phyloP scores from a whole-genome alignment of 37 sponge, comb jelly and placozoan genomes.

The Corticium candelabrum region DNA sequence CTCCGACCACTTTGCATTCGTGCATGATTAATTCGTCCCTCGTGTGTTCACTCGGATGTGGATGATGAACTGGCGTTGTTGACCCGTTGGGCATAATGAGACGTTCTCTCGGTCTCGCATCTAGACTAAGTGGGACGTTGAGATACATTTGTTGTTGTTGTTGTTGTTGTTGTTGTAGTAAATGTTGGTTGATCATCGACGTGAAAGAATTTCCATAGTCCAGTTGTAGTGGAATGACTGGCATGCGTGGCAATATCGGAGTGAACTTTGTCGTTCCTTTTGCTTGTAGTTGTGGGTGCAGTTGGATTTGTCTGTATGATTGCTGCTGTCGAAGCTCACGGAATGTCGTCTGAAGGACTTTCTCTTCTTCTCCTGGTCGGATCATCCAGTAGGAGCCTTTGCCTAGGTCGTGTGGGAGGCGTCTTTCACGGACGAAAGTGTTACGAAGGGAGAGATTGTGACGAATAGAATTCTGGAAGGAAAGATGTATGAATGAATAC shows the following conservation, averaged over 20 bases:
- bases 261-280: background rate
- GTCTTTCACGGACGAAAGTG: background rate
- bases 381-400: background rate
- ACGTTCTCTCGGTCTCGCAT: background rate
- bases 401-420: background rate
- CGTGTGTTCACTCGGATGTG: background rate
- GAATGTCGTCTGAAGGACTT: background rate
- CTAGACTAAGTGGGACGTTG: no score
- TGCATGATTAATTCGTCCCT: background rate
- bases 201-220: no score
- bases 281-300: background rate
- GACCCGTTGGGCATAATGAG: background rate
- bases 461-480: slow-evolving; percentile 64
- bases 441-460: slow-evolving; percentile 74
- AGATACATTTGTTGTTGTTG: no score
- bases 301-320: background rate
- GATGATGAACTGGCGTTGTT: background rate
- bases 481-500: slow-evolving; percentile 6
- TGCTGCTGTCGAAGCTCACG: background rate
- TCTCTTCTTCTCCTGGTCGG: background rate
- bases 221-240: no score
- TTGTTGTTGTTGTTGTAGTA: no score
- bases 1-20: no score
- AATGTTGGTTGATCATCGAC: no score
- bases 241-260: background rate